Evolutionary conservation across 2,888 invertebrate species (phyloP), one percentile per base, ranked within the genome.

Genomic region (Timandra comae): DNA sequence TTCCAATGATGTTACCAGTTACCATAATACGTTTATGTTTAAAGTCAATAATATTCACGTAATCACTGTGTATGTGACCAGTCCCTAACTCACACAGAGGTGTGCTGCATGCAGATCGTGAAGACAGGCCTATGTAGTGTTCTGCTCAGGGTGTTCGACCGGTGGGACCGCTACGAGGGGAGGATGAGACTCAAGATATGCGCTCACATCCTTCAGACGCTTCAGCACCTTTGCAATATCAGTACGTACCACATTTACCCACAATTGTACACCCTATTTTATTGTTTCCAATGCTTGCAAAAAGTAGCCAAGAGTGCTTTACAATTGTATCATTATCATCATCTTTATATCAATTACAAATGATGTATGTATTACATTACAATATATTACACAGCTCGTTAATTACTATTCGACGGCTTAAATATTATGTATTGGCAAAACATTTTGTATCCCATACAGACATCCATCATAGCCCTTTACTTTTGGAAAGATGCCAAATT

Each of bases 121-220:
- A 89, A 89, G 79, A 84, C 86, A 54, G 88, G 88, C 46, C 80
- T 89, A 49, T 81, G 88, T 55, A 76, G 78, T 58, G 75, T 87
- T 49, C 67, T 90, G 38, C 81, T 89, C 64, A 78, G 88, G 45
- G 84, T 89, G 54, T 88, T 90, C 72, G 89, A 89, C 63, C 79
- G 88, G 23, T 89, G 90, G 89, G 89, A 90, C 44, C 87, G 88
- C 60, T 89, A 88, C 68, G 89, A 89, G 53, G 89, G 89, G 6
- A 88, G 87, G 64, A 84, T 89, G 74, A 79, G 88, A 44, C 76
- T 89, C 49, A 89, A 89, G 78, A 88, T 90, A 49, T 88, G 88
- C 56, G 87, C 87, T 34, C 87, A 87, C 60, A 85, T 88, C 33
- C 74, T 90, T 27, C 87, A 87, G 53, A 88, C 88, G 3, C 65